Evolutionary conservation across 2,888 invertebrate genomes (phyloP), one percentile per base, ranked within the genome.

Genomic region (Heliconius sara): DNA sequence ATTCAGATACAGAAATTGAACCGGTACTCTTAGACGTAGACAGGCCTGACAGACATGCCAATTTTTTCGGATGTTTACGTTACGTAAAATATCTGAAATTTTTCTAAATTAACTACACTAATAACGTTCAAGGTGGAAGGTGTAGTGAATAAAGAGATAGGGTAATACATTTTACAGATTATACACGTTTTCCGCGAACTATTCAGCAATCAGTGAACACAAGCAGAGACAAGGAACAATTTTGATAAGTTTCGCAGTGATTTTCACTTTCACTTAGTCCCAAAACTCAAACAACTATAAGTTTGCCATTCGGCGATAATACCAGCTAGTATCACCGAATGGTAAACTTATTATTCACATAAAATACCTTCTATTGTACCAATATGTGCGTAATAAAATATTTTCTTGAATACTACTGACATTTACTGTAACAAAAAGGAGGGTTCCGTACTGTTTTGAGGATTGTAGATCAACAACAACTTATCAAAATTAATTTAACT

Each of bases 121-220:
- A 30, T 60, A 3, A 60, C 60, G 60, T n/a, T 52, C 19, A 52
- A 52, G 16, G 0, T 6, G 19, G 3, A 22, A 57, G 7, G 52
- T 19, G n/a, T 25, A 25, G 30, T 30, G 30, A 30, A 30, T 30
- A 30, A 30, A 30, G 30, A 4, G 30, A 13, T 25, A 65, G 13
- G 5, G 6, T 66, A 9, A 6, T 66, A 30, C 1, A 66, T 30
- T 30, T 30, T 66, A 66, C 6, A 19, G 12, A 12, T 1, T 7
- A 70, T 25, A 25, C 7, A 16, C 16, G 43, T 16, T 70, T 70
- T 25, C 25, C 4, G 5, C 1, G 13, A 43, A 70, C 43, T 65
- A n/a, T 39, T 68, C 67, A n/a, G 25, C 25, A 25, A 70, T 68
- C 68, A 68, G 5, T 39, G 68, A 68, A 39, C 39, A 68, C n/a